phyloP scores from a whole-genome alignment of 2,888 invertebrate species.

The Acrocyrtus sp. region DNA sequence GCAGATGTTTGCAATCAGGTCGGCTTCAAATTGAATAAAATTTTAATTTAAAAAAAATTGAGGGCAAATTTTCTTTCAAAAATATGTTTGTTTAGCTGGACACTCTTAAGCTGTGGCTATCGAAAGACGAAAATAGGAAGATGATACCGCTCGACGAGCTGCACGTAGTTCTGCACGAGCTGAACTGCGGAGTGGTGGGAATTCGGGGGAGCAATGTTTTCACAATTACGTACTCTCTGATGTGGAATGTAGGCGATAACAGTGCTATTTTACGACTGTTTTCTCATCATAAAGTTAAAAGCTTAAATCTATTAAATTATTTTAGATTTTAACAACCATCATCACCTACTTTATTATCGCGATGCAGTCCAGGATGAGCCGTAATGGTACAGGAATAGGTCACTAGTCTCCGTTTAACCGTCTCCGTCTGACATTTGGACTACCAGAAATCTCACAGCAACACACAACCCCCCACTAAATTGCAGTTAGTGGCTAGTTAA shows the following conservation, averaged over 20 bases:
- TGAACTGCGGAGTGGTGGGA: slow-evolving; percentile 15
- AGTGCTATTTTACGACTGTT: not conserved
- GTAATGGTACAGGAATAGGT: no score
- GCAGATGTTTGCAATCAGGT: slow-evolving; percentile 36
- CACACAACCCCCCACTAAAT: no score
- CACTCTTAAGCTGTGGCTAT: slow-evolving; percentile 29
- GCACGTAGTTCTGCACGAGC: slow-evolving; percentile 32
- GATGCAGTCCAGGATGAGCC: no score
- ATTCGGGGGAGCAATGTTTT: slow-evolving; percentile 39
- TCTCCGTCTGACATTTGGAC: no score
- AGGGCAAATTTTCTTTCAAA: not conserved
- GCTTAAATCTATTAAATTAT: not conserved
- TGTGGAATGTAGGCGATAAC: slow-evolving; percentile 27
- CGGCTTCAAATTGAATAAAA: no score
- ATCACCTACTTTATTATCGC: no score
- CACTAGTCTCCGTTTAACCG: no score
- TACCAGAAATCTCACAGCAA: no score
- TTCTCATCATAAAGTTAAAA: not conserved
- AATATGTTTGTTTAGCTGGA: slow-evolving; percentile 30
- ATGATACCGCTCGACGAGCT: slow-evolving; percentile 24
- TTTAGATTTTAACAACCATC: no score
- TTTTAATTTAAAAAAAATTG: no score
- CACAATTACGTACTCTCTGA: slow-evolving; percentile 32
- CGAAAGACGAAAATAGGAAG: slow-evolving; percentile 29
- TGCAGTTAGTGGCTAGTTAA: no score